Percentiles rank a stretch among this genome's conserved stretches.
These are phyloP conservation scores for Cherax quadricarinatus DNA, from an alignment of 1,140 invertebrate genomes.

Conservation along the genomic window DNA sequence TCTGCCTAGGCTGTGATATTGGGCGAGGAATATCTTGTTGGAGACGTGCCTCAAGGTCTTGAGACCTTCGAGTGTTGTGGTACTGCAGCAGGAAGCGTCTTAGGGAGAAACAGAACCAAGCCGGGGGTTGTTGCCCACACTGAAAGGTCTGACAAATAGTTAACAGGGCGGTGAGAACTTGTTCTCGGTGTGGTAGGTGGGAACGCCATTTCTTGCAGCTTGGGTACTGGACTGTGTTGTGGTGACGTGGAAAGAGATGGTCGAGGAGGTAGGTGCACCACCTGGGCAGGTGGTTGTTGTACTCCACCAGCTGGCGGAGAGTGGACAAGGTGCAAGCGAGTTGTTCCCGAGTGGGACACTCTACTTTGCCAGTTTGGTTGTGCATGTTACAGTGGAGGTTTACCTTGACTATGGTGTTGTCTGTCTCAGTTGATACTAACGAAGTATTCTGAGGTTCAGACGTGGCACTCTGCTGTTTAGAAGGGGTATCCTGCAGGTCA, in stretches of 20 bases:
- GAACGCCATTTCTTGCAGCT: neutral
- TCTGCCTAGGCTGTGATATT: no score
- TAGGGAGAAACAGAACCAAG: slow-evolving; percentile 33
- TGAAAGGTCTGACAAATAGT: neutral
- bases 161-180: neutral
- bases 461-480: neutral
- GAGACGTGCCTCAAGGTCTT: no score
- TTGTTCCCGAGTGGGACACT: neutral
- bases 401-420: neutral
- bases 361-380: no score
- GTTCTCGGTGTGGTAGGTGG: neutral
- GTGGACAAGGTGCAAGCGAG: neutral
- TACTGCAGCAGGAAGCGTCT: slow-evolving; percentile 6
- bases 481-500: no score
- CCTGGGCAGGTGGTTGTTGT: slow-evolving; percentile 5
- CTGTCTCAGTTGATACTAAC: neutral
- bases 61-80: no score
- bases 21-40: no score
- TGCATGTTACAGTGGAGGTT: neutral
- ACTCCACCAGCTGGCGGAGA: slow-evolving; percentile 14
- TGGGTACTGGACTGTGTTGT: neutral
- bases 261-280: slow-evolving; percentile 36
- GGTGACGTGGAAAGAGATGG: neutral
- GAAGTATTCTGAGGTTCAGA: neutral
- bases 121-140: neutral